phyloP scores from a whole-genome alignment of 1,140 invertebrate genomes.

The Brachionus manjavacas region DNA sequence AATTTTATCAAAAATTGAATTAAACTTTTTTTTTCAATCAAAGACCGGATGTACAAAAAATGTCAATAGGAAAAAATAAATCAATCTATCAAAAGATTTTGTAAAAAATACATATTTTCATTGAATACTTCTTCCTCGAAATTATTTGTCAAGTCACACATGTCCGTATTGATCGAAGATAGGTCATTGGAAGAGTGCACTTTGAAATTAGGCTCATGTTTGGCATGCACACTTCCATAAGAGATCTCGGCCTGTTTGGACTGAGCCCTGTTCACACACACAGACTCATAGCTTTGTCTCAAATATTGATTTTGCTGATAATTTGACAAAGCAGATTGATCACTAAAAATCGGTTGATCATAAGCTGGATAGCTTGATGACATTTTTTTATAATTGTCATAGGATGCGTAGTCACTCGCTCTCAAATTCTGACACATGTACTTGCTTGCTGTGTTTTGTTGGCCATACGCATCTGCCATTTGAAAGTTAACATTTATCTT shows the following conservation, averaged over 20 bases:
- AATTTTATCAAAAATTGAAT: not conserved
- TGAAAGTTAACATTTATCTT: not conserved
- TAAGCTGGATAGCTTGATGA: not conserved
- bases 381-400: not conserved
- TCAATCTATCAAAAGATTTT: slow-evolving; percentile 20
- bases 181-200: not conserved
- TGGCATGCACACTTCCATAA: not conserved
- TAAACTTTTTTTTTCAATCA: not conserved
- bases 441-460: not conserved
- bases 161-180: not conserved
- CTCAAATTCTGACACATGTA: not conserved
- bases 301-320: not conserved
- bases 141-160: not conserved
- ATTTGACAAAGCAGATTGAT: not conserved
- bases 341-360: not conserved
- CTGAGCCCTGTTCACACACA: not conserved
- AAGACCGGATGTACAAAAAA: not conserved
- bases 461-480: not conserved
- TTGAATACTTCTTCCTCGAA: slow-evolving; percentile 6
- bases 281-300: not conserved
- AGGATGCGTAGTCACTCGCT: not conserved
- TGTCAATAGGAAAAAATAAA: not conserved
- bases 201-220: not conserved
- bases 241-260: not conserved
- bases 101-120: not conserved